Evolutionary conservation across 2,797 vertebrate genomes (phyloP).

Genomic region (Sebastes taczanowskii): DNA sequence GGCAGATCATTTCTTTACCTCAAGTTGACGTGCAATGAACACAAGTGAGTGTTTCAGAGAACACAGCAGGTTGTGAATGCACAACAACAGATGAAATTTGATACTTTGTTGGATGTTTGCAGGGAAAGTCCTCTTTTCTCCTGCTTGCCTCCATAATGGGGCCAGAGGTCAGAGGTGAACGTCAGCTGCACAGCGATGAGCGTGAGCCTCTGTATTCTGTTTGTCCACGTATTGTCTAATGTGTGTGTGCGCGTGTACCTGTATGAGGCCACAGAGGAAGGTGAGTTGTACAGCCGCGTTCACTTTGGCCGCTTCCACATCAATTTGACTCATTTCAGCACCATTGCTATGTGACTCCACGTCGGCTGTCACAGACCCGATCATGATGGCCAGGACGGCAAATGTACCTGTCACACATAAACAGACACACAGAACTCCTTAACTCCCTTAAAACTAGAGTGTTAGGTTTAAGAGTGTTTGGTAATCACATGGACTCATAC

Average conservation of each 20-base stretch:
- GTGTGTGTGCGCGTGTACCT: constrained; percentile 75
- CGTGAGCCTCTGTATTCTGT: not conserved
- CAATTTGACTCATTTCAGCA: constrained; percentile 48
- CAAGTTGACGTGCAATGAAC: not conserved
- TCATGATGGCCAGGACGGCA: constrained; percentile 89
- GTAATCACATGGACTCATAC: not conserved
- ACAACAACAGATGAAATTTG: not conserved
- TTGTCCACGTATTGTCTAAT: not conserved
- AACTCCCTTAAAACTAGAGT: not conserved
- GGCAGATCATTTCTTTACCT: not conserved
- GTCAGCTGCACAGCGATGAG: not conserved
- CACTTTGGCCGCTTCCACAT: constrained; percentile 80
- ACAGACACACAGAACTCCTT: not conserved
- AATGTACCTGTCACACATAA: constrained; percentile 81
- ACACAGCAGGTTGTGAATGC: not conserved
- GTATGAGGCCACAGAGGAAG: constrained; percentile 88
- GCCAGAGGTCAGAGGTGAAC: not conserved
- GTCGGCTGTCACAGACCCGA: constrained; percentile 85
- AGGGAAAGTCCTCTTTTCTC: not conserved
- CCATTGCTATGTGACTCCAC: constrained; percentile 77
- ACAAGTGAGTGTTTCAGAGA: not conserved
- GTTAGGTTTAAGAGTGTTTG: not conserved
- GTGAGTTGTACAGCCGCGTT: constrained; percentile 86
- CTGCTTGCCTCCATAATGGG: not conserved
- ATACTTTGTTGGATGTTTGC: not conserved